Conservation (phyloP, 2,888 invertebrate species). For the Nipponacmea schrenckii region DNA sequence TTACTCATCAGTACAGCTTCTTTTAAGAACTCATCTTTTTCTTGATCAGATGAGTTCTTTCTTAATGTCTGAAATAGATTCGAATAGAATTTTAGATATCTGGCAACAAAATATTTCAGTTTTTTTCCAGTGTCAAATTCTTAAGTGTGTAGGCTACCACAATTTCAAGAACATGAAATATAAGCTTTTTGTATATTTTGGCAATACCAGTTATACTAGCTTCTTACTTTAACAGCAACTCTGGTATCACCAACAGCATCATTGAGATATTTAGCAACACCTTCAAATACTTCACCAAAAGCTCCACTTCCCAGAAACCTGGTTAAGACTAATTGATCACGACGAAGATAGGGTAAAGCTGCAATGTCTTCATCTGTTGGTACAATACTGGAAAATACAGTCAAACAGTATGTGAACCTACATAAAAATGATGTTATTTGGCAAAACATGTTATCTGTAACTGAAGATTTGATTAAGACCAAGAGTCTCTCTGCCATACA, state of each 20-base stretch:
- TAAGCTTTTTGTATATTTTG: too few relatives aligned
- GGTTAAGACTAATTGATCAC: conserved; percentile 85
- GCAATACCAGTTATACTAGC: too few relatives aligned
- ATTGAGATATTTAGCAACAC: conserved; percentile 74
- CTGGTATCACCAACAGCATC: conserved; percentile 55
- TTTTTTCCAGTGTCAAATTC: too few relatives aligned
- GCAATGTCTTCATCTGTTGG: conserved; percentile 83
- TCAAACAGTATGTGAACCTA: background rate
- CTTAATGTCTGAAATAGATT: conserved; percentile 78
- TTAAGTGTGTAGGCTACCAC: too few relatives aligned
- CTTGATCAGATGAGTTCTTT: conserved; percentile 89
- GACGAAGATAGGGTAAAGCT: conserved; percentile 82
- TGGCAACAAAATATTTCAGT: too few relatives aligned
- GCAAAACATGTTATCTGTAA: too few relatives aligned
- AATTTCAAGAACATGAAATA: too few relatives aligned
- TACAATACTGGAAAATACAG: conserved; percentile 53
- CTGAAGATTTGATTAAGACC: too few relatives aligned
- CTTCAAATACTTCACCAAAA: conserved; percentile 97
- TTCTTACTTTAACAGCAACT: conserved; percentile 64
- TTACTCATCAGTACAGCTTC: conserved; percentile 97
- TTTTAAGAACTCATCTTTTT: conserved; percentile 92
- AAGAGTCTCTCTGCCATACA: too few relatives aligned
- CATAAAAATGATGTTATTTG: background rate
- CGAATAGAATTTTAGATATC: too few relatives aligned
- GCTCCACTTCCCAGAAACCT: conserved; percentile 95